phyloP scores from a whole-genome alignment of 1,140 invertebrate species.

The Lepidotrigona ventralis region DNA sequence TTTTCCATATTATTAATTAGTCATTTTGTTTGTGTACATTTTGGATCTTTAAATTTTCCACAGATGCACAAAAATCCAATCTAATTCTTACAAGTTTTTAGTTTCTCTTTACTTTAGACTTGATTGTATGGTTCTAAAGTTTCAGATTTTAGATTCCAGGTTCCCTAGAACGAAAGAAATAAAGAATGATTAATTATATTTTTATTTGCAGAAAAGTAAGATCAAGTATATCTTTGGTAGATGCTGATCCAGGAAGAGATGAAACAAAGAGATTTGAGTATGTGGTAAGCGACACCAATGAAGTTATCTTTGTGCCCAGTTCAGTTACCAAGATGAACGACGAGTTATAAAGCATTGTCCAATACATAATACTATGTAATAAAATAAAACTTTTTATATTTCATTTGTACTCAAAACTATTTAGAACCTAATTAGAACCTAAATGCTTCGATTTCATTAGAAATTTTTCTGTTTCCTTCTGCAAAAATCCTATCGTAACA shows the following conservation, averaged over 20 bases:
- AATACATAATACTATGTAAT: not conserved
- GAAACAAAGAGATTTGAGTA: conserved; percentile 58
- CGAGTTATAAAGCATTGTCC: conserved; percentile 54
- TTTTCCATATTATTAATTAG: too few relatives aligned
- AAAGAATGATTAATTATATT: not conserved
- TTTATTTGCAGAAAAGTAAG: conserved; percentile 21
- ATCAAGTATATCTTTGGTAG: conserved; percentile 66
- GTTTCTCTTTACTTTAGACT: too few relatives aligned
- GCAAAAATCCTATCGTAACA: not conserved
- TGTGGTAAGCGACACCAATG: conserved; percentile 57
- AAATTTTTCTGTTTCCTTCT: not conserved
- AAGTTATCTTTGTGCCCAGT: conserved; percentile 61
- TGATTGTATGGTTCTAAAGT: too few relatives aligned
- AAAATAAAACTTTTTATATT: not conserved
- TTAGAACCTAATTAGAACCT: too few relatives aligned
- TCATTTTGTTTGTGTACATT: too few relatives aligned
- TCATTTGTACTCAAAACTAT: not conserved
- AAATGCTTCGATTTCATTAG: not conserved
- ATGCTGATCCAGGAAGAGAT: conserved; percentile 67
- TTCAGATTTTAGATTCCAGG: too few relatives aligned
- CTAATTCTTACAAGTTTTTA: too few relatives aligned
- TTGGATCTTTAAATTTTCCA: not conserved
- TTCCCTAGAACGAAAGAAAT: too few relatives aligned
- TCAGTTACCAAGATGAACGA: conserved; percentile 57
- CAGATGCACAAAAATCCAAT: not conserved